Evolutionary conservation across 2,888 invertebrate genomes (phyloP).

Genomic region (Leucophenga montana): DNA sequence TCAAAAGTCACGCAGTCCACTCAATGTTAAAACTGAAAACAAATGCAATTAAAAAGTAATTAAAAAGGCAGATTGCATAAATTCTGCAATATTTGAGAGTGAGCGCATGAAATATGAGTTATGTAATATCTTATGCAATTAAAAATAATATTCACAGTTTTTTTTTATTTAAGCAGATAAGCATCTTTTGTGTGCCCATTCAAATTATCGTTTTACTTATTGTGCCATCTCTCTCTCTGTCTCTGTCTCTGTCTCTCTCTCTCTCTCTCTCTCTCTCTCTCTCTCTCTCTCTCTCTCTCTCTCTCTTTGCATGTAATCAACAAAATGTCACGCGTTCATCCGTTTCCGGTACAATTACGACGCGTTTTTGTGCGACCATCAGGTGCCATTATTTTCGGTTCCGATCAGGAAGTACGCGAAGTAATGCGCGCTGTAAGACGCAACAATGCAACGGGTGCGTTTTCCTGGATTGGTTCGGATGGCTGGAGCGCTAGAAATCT

Average conservation of each 20-base stretch:
- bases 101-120: slow-evolving; percentile 22
- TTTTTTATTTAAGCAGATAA: not conserved
- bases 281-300: not conserved
- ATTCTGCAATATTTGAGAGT: not conserved
- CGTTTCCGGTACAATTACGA: slow-evolving; percentile 5
- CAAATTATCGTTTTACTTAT: not conserved
- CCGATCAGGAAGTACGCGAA: slow-evolving; percentile 96
- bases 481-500: slow-evolving; percentile 94
- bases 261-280: not conserved
- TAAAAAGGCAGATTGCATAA: not conserved
- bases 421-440: slow-evolving; percentile 94
- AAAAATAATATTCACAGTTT: slow-evolving; percentile 27
- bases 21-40: not conserved
- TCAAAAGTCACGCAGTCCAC: not conserved
- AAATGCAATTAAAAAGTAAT: slow-evolving; percentile 17
- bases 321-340: not conserved
- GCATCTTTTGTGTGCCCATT: too few species aligned
- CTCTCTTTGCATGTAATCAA: not conserved
- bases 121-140: slow-evolving; percentile 42
- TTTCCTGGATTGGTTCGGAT: slow-evolving; percentile 97
- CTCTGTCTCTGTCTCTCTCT: not conserved
- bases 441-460: slow-evolving; percentile 88
- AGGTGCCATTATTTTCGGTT: slow-evolving; percentile 96
- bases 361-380: slow-evolving; percentile 39
- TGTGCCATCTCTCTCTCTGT: not conserved